Conservation (phyloP, 2,113 vertebrate genomes). For the Picathartes gymnocephalus region DNA sequence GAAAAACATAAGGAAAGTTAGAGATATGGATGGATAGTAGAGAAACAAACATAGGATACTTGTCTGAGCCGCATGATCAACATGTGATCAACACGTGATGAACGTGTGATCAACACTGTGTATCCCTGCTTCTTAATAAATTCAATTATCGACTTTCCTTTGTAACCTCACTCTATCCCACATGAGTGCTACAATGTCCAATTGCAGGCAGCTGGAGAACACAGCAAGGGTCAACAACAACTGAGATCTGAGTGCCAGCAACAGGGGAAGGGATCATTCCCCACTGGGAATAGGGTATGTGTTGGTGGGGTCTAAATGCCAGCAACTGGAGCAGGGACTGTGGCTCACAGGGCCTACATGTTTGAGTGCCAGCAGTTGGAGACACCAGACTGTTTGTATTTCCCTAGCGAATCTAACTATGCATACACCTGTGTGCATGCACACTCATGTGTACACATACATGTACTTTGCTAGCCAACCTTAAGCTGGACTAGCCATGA, state of each 20-base stretch:
- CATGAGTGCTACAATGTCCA: accelerated
- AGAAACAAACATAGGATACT: background rate
- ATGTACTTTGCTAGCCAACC: background rate
- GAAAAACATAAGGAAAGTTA: background rate
- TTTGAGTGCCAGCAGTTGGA: background rate
- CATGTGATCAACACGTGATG: background rate
- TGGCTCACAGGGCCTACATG: background rate
- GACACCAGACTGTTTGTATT: background rate
- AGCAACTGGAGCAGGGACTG: background rate
- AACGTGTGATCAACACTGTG: background rate
- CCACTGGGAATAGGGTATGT: background rate
- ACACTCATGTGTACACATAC: background rate
- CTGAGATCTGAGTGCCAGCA: background rate
- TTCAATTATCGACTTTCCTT: background rate
- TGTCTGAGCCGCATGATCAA: background rate
- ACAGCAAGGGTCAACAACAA: background rate
- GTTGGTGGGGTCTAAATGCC: background rate
- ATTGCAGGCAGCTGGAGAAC: background rate
- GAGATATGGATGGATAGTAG: background rate
- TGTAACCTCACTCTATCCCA: background rate
- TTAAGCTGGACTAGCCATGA: background rate
- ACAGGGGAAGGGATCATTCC: background rate
- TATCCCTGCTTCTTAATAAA: background rate
- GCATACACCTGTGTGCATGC: background rate
- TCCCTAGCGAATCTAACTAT: background rate